Conservation (phyloP, 1,140 invertebrate species). For the Drosophila cardini region DNA sequence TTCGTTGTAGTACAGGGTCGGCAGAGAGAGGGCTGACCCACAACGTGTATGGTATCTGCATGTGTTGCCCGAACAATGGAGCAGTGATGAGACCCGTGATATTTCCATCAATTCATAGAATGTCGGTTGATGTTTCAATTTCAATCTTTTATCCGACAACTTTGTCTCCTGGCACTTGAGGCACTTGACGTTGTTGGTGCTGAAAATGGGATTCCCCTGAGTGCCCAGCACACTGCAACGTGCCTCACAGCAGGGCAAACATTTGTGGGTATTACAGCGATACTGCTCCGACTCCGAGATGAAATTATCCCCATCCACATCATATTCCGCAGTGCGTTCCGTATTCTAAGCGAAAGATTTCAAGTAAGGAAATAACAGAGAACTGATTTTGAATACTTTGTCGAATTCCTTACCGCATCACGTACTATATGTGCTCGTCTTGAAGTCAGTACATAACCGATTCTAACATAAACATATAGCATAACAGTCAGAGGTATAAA, state of each 20-base stretch:
- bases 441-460: slow-evolving; percentile 93
- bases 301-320: slow-evolving; percentile 76
- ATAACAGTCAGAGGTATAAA: slow-evolving; percentile 96
- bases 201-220: slow-evolving; percentile 28
- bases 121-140: slow-evolving; percentile 73
- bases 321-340: slow-evolving; percentile 76
- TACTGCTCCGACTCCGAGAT: slow-evolving; percentile 81
- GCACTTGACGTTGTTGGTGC: slow-evolving; percentile 58
- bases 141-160: slow-evolving; percentile 53
- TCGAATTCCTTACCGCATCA: slow-evolving; percentile 72
- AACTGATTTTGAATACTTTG: background rate
- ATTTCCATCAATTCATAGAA: slow-evolving; percentile 81
- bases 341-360: slow-evolving; percentile 52
- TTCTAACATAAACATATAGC: slow-evolving; percentile 95
- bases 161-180: slow-evolving; percentile 57
- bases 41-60: slow-evolving; percentile 68
- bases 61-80: slow-evolving; percentile 71
- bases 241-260: slow-evolving; percentile 70
- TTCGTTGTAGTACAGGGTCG: slow-evolving; percentile 66
- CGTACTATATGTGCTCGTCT: slow-evolving; percentile 85
- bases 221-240: slow-evolving; percentile 49
- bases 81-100: slow-evolving; percentile 73
- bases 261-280: slow-evolving; percentile 76
- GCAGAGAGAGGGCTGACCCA: slow-evolving; percentile 26
- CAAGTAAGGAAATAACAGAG: background rate